These are phyloP conservation scores for Ornithoptera priamus DNA, from an alignment of 2,888 invertebrate genomes.

Conservation along the genomic window DNA sequence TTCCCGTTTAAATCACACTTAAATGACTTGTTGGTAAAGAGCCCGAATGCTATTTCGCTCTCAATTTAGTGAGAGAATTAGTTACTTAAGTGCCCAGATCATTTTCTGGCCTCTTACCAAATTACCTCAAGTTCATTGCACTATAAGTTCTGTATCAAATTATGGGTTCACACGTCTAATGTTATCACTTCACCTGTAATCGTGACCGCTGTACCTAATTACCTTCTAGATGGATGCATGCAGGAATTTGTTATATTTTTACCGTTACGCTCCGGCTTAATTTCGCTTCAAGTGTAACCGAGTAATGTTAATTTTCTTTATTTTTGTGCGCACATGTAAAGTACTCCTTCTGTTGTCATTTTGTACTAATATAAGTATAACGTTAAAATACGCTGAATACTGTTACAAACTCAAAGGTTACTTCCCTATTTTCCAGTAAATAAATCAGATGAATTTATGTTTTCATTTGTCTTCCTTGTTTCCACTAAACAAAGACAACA, in stretches of 20 bases:
- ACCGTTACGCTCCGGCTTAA: constrained; percentile 61
- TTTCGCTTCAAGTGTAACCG: constrained; percentile 53
- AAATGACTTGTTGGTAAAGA: constrained; percentile 63
- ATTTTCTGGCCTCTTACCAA: constrained; percentile 63
- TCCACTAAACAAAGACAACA: not conserved
- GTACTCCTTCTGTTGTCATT: constrained; percentile 2
- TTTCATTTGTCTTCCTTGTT: not conserved
- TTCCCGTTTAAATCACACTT: constrained; percentile 33
- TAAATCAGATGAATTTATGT: not conserved
- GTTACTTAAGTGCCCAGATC: constrained; percentile 57
- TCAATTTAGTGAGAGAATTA: constrained; percentile 60
- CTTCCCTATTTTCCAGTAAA: not conserved
- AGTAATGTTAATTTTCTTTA: constrained; percentile 46
- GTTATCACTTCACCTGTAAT: constrained; percentile 70
- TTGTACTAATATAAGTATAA: not conserved
- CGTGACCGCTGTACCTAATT: constrained; percentile 67
- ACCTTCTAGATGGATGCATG: constrained; percentile 64
- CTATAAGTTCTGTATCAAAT: constrained; percentile 71
- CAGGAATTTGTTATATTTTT: constrained; percentile 62
- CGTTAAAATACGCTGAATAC: not conserved
- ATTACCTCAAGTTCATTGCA: constrained; percentile 72
- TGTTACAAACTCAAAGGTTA: not conserved
- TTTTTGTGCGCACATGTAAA: constrained; percentile 9
- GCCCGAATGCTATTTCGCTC: constrained; percentile 51
- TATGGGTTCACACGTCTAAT: constrained; percentile 75